Evolutionary conservation across 1,140 invertebrate species (phyloP).

Genomic region (Drosophila guanche): DNA sequence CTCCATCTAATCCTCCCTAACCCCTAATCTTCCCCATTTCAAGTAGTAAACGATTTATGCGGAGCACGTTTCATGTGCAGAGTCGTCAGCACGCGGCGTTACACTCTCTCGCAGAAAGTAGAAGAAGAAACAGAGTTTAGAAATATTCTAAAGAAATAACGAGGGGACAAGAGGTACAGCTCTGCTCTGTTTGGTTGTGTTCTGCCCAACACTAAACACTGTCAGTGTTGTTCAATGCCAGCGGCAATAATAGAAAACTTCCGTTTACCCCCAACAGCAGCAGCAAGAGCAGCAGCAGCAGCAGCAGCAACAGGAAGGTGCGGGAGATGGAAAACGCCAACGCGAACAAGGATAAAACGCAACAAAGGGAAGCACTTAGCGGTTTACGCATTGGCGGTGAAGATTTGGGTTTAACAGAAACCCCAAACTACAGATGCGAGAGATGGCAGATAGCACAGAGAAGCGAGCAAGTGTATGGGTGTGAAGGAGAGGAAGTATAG

Average conservation of each 20-base stretch:
- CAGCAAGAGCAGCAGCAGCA: slow-evolving; percentile 15
- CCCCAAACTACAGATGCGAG: slow-evolving; percentile 24
- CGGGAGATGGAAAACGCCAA: slow-evolving; percentile 1
- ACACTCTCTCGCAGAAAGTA: slow-evolving; percentile 23
- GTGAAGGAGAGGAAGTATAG: slow-evolving; percentile 2
- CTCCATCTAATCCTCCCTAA: slow-evolving; percentile 11
- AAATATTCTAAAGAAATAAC: background rate
- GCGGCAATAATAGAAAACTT: slow-evolving; percentile 60
- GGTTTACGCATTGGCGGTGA: slow-evolving; percentile 59
- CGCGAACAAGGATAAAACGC: slow-evolving; percentile 39
- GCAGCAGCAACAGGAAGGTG: slow-evolving; percentile 34
- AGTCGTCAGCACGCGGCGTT: slow-evolving; percentile 60
- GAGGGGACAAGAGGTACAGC: too few species aligned
- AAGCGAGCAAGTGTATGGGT: background rate
- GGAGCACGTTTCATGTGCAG: slow-evolving; percentile 62
- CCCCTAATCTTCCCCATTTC: background rate
- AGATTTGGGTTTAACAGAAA: slow-evolving; percentile 33
- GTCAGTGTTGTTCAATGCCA: slow-evolving; percentile 62
- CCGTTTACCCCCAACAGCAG: slow-evolving; percentile 39
- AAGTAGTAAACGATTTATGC: slow-evolving; percentile 55
- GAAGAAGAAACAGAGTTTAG: slow-evolving; percentile 11
- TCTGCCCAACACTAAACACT: slow-evolving; percentile 34
- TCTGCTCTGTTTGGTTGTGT: background rate
- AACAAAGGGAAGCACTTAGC: slow-evolving; percentile 74
- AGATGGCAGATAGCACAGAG: background rate